These are phyloP conservation scores for Coreius guichenoti DNA, from an alignment of 2,797 vertebrate species.

Conservation along the genomic window DNA sequence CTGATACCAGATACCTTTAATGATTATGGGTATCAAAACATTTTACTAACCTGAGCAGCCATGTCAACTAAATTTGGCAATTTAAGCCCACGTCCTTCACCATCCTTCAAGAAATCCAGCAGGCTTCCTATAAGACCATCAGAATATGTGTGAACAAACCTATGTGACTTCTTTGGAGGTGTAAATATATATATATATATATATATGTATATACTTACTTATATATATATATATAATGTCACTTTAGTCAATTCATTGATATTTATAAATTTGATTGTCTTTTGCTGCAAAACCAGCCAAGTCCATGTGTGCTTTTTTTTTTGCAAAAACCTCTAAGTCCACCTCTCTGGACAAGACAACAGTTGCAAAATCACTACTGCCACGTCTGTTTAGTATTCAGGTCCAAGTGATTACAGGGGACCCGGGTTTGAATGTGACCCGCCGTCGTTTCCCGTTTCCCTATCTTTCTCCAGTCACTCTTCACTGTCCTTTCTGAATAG, in stretches of 20 bases:
- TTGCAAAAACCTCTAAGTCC: background rate
- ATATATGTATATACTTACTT: too few species aligned
- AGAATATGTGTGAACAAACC: background rate
- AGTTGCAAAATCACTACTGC: background rate
- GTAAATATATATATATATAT: background rate
- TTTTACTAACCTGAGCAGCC: constrained; percentile 90
- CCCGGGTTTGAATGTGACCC: background rate
- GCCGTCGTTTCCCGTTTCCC: background rate
- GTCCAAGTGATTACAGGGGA: background rate
- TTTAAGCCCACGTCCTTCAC: constrained; percentile 95
- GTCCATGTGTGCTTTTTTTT: background rate
- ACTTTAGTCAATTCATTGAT: too few species aligned
- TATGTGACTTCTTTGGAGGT: background rate
- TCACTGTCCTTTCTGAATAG: background rate
- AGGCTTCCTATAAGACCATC: constrained; percentile 86
- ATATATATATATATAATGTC: too few species aligned
- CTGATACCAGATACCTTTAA: constrained; percentile 7
- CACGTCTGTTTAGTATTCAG: background rate
- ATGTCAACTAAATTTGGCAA: constrained; percentile 98
- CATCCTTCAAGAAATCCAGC: constrained; percentile 97
- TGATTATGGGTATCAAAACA: background rate
- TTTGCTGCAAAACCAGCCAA: too few species aligned
- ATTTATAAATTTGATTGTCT: too few species aligned
- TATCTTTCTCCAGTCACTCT: background rate
- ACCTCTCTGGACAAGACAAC: background rate